Evolutionary conservation across 2,113 vertebrate genomes (phyloP), one percentile per base, ranked within the genome.

Genomic region (Thomomys bottae): DNA sequence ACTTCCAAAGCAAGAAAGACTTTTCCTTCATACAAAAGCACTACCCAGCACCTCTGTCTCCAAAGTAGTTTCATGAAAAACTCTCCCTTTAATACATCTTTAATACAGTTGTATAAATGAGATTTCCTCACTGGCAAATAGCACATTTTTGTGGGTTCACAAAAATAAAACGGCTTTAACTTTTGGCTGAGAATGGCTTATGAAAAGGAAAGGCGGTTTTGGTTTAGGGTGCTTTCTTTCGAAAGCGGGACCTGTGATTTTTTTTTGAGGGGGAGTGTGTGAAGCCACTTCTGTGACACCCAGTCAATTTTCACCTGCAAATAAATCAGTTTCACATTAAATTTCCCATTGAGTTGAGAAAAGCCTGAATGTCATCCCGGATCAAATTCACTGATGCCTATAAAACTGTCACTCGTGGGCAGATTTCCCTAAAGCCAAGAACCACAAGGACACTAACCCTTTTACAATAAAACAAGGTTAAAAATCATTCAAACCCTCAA

Each of bases 131-230:
- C 84, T 95, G 96, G 96, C 34, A 6, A 95, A 87, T 94, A 87
- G 88, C 92, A 96, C 93, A 96, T 96, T 96, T 95, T 96, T 96
- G 96, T 96, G 96, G 95, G 70, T 93, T 96, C 64, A 11, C 94
- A 94, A 95, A 96, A 96, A 90, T 93, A 95, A 95, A 95, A 95
- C 88, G 94, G 49, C 67, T 93, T 95, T 94, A 93, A 66, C 86
- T 95, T 95, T 92, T 94, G 94, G 92, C 94, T 92, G 86, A 76
- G 91, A 89, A 90, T 94, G 84, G 79, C 94, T 94, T 84, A 78
- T 87, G 94, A 95, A 86, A 94, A 90, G 88, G 71, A 94, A 94
- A 92, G 45, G 90, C 28, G 61, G 94, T 95, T 95, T 94, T 3
- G 88, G 86, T 21, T 45, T 42, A 70, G 45, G 42, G 38, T 81